Base-by-base conservation (phyloP, 2,113 vertebrate genomes). In the Glaucomys volans region DNA sequence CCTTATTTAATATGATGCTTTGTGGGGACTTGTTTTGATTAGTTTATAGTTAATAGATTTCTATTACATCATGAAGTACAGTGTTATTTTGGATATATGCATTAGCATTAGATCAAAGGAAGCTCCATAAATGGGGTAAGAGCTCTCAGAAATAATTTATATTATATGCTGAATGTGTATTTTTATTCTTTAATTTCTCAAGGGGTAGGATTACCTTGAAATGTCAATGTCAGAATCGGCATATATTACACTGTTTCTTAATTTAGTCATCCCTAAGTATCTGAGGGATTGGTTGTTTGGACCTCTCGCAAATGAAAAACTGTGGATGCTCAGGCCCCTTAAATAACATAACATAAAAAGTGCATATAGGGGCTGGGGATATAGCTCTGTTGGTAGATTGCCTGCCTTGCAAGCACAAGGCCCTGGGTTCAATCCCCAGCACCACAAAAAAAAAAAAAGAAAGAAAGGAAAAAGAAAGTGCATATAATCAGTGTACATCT, bases 11-110 rank as follows among this genome's bases (percentile, higher is more conserved):
- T 84, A 75, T 85, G 40, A 62, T 76, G 44, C 40, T 87, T 86
- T 97, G 5, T 94, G 1, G 87, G 20, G 37, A 64, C 20, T 92
- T 95, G 16, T 79, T 89, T 86, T 94, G 72, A 40, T 97, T 96
- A 54, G 24, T 93, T 96, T 11, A 35, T 71, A 57, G 28, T 90
- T 93, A 71, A 81, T 59, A 84, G 44, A 74, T 76, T 87, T 81
- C 50, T 88, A 0, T 66, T 88, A 52, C n/a, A 11, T 95, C 52
- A 2, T 93, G 44, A 86, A 92, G 20, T 97, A 18, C 22, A 92
- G 12, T 85, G 67, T 86, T 75, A 50, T 71, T 71, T 95, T 92
- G 77, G 32, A 76, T 92, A 22, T 96, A 76, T 75, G 30, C 37
- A 47, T 83, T 91, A 88, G 50, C 24, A 96, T 50, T 40, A 81